A percentile compares a stretch with the other conserved stretches of the same genome.
Evolutionary conservation across 64 coral and sea anemone genomes (phyloP).

Genomic region (Stichodactyla mertensii): DNA sequence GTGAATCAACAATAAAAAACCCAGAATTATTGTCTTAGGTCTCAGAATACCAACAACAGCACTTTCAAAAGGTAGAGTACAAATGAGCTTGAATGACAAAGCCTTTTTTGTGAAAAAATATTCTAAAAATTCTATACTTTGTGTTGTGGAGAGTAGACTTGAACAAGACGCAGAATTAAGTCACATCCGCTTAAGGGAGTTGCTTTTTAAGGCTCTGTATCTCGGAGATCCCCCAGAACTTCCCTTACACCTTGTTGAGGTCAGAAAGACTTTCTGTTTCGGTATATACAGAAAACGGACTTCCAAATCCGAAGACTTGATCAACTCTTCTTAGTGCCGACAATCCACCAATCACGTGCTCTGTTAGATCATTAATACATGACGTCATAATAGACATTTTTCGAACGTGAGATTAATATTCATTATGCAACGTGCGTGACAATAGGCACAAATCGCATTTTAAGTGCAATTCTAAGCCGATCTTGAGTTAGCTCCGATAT

Average conservation of each 20-base stretch:
- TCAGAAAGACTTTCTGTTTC: not conserved
- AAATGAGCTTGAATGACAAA: not conserved
- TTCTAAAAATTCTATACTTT: not conserved
- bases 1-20: not conserved
- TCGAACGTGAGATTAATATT: conserved; percentile 3
- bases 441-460: not conserved
- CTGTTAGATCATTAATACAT: not conserved
- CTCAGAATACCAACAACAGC: not conserved
- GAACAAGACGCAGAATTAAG: not conserved
- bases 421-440: not conserved
- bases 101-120: conserved; percentile 7
- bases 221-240: not conserved
- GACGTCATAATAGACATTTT: not conserved
- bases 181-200: not conserved
- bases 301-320: not conserved
- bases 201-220: not conserved
- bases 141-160: not conserved
- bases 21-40: not conserved
- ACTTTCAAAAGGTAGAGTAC: not conserved
- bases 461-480: not conserved
- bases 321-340: not conserved
- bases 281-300: not conserved
- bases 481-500: not conserved
- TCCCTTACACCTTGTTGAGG: not conserved
- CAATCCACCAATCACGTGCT: not conserved